phyloP scores from a whole-genome alignment of 1,140 invertebrate species.

The Patella vulgata region DNA sequence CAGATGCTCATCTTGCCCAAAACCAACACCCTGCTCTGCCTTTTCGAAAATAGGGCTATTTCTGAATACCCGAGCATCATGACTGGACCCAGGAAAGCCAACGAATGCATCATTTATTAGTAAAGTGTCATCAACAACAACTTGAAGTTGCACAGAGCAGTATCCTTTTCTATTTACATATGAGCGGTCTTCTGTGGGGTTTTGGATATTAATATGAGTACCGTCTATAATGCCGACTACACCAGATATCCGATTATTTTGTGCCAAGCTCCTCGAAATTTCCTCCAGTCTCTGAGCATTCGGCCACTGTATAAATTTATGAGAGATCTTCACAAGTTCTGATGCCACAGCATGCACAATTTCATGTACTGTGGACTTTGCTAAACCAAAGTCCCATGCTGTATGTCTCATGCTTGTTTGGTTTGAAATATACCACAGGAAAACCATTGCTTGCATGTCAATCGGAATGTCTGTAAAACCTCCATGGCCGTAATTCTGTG shows the following conservation, averaged over 20 bases:
- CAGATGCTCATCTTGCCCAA: conserved; percentile 41
- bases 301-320: too few species aligned
- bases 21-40: conserved; percentile 7
- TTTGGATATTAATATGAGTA: conserved; percentile 32
- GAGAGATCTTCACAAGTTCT: too few species aligned
- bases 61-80: conserved; percentile 48
- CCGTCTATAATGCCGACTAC: conserved; percentile 36
- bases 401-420: too few species aligned
- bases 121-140: conserved; percentile 34
- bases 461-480: too few species aligned
- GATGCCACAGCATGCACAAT: too few species aligned
- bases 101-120: conserved; percentile 40
- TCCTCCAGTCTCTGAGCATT: too few species aligned
- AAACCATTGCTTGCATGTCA: too few species aligned
- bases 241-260: conserved; percentile 17
- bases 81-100: conserved; percentile 45
- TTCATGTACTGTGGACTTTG: too few species aligned
- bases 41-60: conserved; percentile 28
- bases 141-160: conserved; percentile 53
- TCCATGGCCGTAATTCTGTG: too few species aligned
- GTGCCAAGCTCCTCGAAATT: neutral
- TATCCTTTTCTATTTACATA: conserved; percentile 57
- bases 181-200: conserved; percentile 40
- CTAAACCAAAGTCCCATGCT: too few species aligned
- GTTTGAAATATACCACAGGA: too few species aligned